Percentiles rank a stretch among this genome's conserved stretches.
Evolutionary conservation across 1,140 invertebrate species (phyloP).

Genomic region (Brachystomella parvula): DNA sequence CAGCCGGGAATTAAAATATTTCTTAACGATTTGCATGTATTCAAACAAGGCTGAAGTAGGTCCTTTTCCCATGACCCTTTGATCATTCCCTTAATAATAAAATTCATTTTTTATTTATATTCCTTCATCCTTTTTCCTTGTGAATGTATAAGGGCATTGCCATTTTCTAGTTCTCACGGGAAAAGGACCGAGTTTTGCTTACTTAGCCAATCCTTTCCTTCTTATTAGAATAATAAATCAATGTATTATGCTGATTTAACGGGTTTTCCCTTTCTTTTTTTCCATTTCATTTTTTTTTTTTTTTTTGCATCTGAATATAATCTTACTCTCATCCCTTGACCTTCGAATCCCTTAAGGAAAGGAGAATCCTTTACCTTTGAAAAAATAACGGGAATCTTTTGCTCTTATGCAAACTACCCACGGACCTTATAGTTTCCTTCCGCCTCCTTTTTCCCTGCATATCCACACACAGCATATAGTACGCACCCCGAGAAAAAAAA

Average conservation of each 20-base stretch:
- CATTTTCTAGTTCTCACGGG: neutral
- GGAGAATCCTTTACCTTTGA: neutral
- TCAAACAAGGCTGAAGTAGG: conserved; percentile 19
- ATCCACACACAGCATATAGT: conserved; percentile 14
- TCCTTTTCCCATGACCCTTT: conserved; percentile 22
- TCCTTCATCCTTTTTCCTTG: no score
- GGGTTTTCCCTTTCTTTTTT: no score
- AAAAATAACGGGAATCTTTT: neutral
- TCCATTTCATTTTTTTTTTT: no score
- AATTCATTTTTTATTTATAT: conserved; percentile 20
- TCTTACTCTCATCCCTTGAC: neutral
- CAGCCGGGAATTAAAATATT: neutral
- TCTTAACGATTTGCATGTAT: conserved; percentile 18
- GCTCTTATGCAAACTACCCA: neutral
- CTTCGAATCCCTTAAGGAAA: neutral
- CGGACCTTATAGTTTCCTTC: neutral
- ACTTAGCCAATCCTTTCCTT: neutral
- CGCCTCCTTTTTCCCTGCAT: neutral
- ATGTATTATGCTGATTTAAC: conserved; percentile 5
- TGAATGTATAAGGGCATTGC: conserved; percentile 3
- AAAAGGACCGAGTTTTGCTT: conserved; percentile 3
- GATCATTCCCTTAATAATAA: neutral
- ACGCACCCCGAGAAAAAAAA: neutral
- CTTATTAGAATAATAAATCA: conserved; percentile 6
- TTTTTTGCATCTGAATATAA: neutral